These are phyloP conservation scores for Drosophila auraria DNA, from an alignment of 1,140 invertebrate genomes.

Conservation along the genomic window DNA sequence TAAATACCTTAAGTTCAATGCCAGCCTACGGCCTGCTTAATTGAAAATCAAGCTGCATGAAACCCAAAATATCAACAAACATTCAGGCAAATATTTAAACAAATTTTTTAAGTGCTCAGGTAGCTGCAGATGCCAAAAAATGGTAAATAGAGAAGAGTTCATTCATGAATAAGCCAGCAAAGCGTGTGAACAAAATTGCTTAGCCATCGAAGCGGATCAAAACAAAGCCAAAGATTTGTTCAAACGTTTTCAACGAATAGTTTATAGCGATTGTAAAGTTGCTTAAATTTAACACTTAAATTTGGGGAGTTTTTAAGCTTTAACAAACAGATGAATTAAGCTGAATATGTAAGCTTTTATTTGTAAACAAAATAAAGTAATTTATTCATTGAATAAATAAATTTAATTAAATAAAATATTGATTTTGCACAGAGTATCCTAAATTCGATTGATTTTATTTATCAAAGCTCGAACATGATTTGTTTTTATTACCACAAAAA, in stretches of 20 bases:
- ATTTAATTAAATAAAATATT: constrained; percentile 2
- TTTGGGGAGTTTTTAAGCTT: constrained; percentile 42
- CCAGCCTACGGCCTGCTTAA: constrained; percentile 36
- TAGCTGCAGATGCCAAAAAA: constrained; percentile 42
- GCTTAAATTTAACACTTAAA: constrained; percentile 33
- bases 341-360: background rate
- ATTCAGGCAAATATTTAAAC: constrained; percentile 56
- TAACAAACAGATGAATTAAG: background rate
- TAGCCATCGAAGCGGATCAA: constrained; percentile 54
- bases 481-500: constrained; percentile 45
- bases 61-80: background rate
- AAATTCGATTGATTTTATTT: constrained; percentile 2
- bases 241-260: constrained; percentile 37
- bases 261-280: constrained; percentile 14
- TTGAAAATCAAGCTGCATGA: constrained; percentile 29
- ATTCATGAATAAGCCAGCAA: constrained; percentile 53
- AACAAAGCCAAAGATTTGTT: constrained; percentile 67
- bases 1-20: constrained; percentile 60
- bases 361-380: background rate
- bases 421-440: constrained; percentile 8
- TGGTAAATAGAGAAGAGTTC: constrained; percentile 46
- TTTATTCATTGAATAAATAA: background rate
- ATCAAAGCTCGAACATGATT: background rate
- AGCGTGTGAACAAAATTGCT: constrained; percentile 67
- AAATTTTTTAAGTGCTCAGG: constrained; percentile 47